These are phyloP conservation scores for Acromyrmex heyeri DNA, from an alignment of 1,140 invertebrate species.

Conservation along the genomic window DNA sequence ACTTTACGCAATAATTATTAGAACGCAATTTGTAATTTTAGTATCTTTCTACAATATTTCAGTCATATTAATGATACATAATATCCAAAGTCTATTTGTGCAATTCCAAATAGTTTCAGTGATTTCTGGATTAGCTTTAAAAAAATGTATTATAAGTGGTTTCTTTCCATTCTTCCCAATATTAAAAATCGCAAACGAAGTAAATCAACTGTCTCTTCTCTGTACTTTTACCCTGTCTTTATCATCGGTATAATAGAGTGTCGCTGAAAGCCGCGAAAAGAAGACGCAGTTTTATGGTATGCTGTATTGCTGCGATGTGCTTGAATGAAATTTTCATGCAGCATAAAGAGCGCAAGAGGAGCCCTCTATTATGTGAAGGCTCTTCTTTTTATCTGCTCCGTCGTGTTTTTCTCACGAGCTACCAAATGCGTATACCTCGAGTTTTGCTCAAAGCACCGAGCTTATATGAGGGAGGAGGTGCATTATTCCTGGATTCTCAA, in stretches of 20 bases:
- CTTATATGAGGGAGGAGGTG: constrained; percentile 5
- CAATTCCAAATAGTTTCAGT: neutral
- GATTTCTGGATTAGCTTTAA: neutral
- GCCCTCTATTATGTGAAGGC: constrained; percentile 52
- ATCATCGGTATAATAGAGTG: constrained; percentile 48
- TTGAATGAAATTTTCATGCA: constrained; percentile 64
- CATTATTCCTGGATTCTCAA: constrained; percentile 54
- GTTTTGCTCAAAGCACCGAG: constrained; percentile 22
- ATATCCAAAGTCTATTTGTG: neutral
- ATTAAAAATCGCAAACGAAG: constrained; percentile 18
- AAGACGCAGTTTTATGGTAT: constrained; percentile 34
- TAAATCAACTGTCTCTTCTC: neutral
- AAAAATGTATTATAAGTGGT: neutral
- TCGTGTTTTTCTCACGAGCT: constrained; percentile 61
- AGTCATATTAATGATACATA: neutral
- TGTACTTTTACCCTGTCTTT: constrained; percentile 14
- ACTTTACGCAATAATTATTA: neutral
- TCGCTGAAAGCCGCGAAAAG: constrained; percentile 37
- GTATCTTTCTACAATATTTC: neutral
- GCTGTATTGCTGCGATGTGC: constrained; percentile 41
- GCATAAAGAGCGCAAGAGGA: constrained; percentile 55
- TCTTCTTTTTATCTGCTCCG: constrained; percentile 52
- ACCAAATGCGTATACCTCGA: constrained; percentile 35
- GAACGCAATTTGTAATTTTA: neutral
- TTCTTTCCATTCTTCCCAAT: neutral